phyloP scores from a whole-genome alignment of 2,888 invertebrate genomes.

The Plusia festucae region DNA sequence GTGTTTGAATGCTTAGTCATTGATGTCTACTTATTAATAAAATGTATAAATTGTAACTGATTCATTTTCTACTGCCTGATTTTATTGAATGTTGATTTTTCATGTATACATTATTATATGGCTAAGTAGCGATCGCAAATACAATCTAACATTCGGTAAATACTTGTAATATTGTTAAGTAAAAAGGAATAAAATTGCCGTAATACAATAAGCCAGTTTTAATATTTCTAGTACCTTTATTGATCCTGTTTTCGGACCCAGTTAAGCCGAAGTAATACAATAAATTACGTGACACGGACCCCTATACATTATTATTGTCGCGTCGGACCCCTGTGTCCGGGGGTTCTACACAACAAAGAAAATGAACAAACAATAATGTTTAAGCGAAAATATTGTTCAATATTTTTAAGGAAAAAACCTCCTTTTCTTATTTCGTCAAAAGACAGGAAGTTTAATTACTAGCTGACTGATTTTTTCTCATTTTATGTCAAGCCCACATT shows the following conservation, averaged over 20 bases:
- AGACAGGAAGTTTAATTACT: neutral
- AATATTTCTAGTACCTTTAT: neutral
- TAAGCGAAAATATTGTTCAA: neutral
- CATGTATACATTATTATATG: too few species aligned
- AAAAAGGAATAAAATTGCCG: neutral
- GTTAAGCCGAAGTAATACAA: neutral
- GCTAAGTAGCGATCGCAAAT: too few species aligned
- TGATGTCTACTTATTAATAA: too few species aligned
- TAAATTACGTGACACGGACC: neutral
- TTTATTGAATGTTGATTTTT: too few species aligned
- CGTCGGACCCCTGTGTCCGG: neutral
- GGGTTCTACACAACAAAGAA: neutral
- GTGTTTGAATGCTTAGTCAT: too few species aligned
- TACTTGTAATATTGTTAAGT: neutral
- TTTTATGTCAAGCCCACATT: too few species aligned
- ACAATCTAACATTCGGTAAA: too few species aligned
- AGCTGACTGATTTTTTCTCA: too few species aligned
- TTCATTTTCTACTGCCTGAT: too few species aligned
- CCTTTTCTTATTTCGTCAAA: neutral
- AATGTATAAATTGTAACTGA: too few species aligned
- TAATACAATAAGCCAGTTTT: neutral
- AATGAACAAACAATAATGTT: neutral
- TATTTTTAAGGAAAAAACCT: neutral
- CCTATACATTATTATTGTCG: neutral
- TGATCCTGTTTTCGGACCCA: neutral